A percentile compares a stretch with the other conserved stretches of the same genome.
Conservation (phyloP, 2,888 invertebrate species). For the Laothoe populi region DNA sequence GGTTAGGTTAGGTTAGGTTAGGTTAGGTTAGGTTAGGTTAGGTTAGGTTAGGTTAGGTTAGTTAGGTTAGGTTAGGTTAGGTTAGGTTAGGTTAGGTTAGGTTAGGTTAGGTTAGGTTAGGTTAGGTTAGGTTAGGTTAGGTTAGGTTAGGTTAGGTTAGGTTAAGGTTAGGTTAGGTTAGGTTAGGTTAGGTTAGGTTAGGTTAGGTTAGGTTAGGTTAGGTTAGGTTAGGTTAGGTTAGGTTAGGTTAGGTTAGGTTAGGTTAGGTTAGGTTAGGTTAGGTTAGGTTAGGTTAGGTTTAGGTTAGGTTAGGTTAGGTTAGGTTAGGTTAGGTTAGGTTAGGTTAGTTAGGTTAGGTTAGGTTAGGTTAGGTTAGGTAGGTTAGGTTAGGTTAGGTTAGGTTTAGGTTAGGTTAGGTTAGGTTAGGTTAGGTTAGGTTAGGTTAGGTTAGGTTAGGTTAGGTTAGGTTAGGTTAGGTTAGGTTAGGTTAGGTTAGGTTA, state of each 20-base stretch:
- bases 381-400: slow-evolving; percentile 37
- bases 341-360: slow-evolving; percentile 33
- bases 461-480: slow-evolving; percentile 37
- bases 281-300: slow-evolving; percentile 31
- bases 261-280: slow-evolving; percentile 33
- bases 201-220: slow-evolving; percentile 39
- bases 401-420: slow-evolving; percentile 36
- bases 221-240: slow-evolving; percentile 39
- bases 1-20: slow-evolving; percentile 5
- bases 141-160: slow-evolving; percentile 39
- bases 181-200: slow-evolving; percentile 34
- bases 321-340: slow-evolving; percentile 32
- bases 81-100: slow-evolving; percentile 33
- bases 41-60: slow-evolving; percentile 5
- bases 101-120: slow-evolving; percentile 39
- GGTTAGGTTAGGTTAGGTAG: slow-evolving; percentile 38
- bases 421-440: slow-evolving; percentile 35
- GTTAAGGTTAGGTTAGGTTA: slow-evolving; percentile 34
- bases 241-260: slow-evolving; percentile 39
- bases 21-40: slow-evolving; percentile 2
- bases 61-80: slow-evolving; percentile 5
- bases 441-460: slow-evolving; percentile 35
- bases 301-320: slow-evolving; percentile 34
- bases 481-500: slow-evolving; percentile 38
- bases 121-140: slow-evolving; percentile 38